These are phyloP conservation scores for Morpho deidamia DNA, from an alignment of 2,888 invertebrate species.

Conservation along the genomic window DNA sequence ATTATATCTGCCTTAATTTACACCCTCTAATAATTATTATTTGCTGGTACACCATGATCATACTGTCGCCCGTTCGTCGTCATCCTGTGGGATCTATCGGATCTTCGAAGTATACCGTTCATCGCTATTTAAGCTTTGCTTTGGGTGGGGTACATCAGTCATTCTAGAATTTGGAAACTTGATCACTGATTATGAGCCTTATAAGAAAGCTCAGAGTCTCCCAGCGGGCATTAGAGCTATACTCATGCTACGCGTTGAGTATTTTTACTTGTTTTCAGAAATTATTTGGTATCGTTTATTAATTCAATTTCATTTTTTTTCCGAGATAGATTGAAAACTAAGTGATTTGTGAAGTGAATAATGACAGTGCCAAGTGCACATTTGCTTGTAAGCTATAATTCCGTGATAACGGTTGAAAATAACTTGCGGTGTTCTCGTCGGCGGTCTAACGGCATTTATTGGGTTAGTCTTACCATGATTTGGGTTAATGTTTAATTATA, in stretches of 20 bases:
- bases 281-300: constrained; percentile 1
- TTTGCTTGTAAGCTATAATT: constrained; percentile 23
- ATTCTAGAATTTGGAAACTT: too few species aligned
- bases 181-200: too few species aligned
- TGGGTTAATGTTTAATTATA: constrained; percentile 5
- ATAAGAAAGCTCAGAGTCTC: too few species aligned
- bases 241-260: too few species aligned
- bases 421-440: constrained; percentile 21
- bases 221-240: too few species aligned
- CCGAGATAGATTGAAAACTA: constrained; percentile 1
- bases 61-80: too few species aligned
- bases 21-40: too few species aligned
- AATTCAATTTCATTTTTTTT: constrained; percentile 16
- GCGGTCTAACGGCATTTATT: constrained; percentile 24
- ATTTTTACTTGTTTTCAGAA: not conserved
- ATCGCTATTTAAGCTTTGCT: too few species aligned
- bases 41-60: too few species aligned
- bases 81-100: too few species aligned
- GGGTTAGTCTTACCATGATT: constrained; percentile 16
- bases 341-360: constrained; percentile 24
- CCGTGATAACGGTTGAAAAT: constrained; percentile 26
- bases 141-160: too few species aligned
- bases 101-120: too few species aligned
- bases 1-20: not conserved
- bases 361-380: constrained; percentile 18